Base-by-base conservation (phyloP, 2,888 invertebrate species). In the Amphipyra berbera region DNA sequence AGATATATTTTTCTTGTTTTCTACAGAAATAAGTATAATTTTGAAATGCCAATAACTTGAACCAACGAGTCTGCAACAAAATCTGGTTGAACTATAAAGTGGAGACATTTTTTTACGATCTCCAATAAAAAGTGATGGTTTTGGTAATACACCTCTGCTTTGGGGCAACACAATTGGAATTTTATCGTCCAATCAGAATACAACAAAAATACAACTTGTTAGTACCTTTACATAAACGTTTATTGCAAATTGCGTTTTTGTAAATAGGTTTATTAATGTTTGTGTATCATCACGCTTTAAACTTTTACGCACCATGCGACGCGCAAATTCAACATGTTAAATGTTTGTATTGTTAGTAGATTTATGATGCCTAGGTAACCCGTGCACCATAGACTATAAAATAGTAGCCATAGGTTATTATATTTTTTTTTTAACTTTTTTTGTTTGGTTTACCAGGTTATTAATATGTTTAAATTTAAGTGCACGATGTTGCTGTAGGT, bases 161-260 rank as follows among this genome's bases (percentile, higher is more conserved):
- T 61, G 47, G 65, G 45, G 68, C 61, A 55, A 64, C 55, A 44
- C 59, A 63, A 79, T 76, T 71, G 66, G 52, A 62, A 49, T 81
- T 81, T 81, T 81, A 81, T 64, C 49, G 63, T 55, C 58, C 73
- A 79, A 79, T 81, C 66, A 70, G 72, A 76, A 69, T 54, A 73
- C 60, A 62, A 61, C 60, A 61, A 65, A 58, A 54, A 62, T 63
- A 73, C 44, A 65, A 46, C 41, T 54, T 57, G 41, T 41, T 37
- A 56, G 45, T 49, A 58, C 63, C n/a, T 46, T 58, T 53, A 67
- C 68, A 73, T 79, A 72, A 80, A 76, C 52, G 61, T 80, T 80
- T 76, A 78, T 59, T 62, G 57, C 59, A 58, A 71, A 71, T 74
- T 64, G 62, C 57, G 13, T 45, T 68, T 66, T 56, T 60, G 56